Conservation (phyloP, 2,797 vertebrate genomes). For the Rhyacichthys aspro region DNA sequence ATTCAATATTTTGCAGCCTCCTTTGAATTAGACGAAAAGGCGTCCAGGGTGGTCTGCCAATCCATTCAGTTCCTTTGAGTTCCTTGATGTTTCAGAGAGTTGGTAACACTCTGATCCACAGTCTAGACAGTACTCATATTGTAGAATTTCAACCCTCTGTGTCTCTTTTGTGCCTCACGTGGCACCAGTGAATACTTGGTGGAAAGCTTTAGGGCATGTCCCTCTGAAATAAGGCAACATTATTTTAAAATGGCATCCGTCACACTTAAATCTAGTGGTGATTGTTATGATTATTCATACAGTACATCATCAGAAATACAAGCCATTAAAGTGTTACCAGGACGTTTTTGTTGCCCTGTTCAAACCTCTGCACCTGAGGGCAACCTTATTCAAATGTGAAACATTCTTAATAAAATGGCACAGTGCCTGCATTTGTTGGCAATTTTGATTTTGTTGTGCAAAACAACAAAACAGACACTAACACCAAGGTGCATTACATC, state of each 20-base stretch:
- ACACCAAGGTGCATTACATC: constrained; percentile 61
- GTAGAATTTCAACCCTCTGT: constrained; percentile 51
- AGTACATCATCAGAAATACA: constrained; percentile 53
- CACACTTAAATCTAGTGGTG: constrained; percentile 59
- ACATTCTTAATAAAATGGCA: constrained; percentile 67
- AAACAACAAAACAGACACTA: constrained; percentile 68
- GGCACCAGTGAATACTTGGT: constrained; percentile 59
- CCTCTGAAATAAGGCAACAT: constrained; percentile 78
- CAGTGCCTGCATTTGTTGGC: constrained; percentile 62
- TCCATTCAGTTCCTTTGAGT: constrained; percentile 66
- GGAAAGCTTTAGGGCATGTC: constrained; percentile 67
- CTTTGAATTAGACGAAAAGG: constrained; percentile 67
- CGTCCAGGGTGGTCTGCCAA: constrained; percentile 61
- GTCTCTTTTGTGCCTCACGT: constrained; percentile 54
- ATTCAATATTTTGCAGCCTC: constrained; percentile 60
- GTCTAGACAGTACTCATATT: constrained; percentile 54
- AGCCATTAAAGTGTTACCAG: constrained; percentile 43
- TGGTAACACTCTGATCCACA: constrained; percentile 58
- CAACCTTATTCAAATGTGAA: constrained; percentile 44
- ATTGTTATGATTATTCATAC: constrained; percentile 66
- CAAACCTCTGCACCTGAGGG: constrained; percentile 43
- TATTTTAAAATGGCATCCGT: constrained; percentile 78
- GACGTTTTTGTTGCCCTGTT: constrained; percentile 18
- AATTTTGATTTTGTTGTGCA: constrained; percentile 65
- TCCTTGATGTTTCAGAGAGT: constrained; percentile 67